Percentiles rank a stretch among this genome's conserved stretches.
Evolutionary conservation across 2,797 vertebrate species (phyloP).

Genomic region (Pogoniulus pusillus): DNA sequence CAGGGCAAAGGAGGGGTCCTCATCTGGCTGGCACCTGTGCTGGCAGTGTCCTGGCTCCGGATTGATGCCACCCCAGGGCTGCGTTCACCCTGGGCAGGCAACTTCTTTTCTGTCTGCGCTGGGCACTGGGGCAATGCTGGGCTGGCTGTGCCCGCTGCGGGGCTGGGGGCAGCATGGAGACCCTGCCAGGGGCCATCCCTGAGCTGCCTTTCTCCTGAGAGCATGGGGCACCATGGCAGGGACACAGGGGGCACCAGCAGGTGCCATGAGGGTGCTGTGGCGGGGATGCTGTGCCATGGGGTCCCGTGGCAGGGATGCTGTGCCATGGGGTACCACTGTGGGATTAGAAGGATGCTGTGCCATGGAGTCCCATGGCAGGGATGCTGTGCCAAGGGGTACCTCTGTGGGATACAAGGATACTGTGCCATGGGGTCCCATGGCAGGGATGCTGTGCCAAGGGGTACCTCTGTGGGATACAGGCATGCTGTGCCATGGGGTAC

Average conservation of each 20-base stretch:
- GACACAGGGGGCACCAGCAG: fast-evolving
- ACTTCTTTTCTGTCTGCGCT: background rate
- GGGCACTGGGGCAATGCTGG: background rate
- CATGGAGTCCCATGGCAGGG: background rate
- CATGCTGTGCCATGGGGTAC: background rate
- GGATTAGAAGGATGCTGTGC: background rate
- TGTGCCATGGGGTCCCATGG: background rate
- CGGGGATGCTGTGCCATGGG: background rate
- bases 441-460: background rate
- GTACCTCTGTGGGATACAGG: no score
- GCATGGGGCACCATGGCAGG: background rate
- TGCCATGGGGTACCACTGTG: background rate
- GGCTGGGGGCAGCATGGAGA: background rate
- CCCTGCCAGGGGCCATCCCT: fast-evolving
- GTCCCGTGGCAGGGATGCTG: fast-evolving
- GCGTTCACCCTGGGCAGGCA: background rate
- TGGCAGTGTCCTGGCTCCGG: background rate
- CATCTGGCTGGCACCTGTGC: fast-evolving
- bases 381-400: background rate
- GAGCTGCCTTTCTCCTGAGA: background rate
- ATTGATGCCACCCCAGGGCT: background rate
- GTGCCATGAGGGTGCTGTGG: no score
- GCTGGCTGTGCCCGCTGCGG: background rate
- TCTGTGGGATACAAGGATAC: background rate
- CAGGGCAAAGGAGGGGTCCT: fast-evolving